Evolutionary conservation across 2,113 vertebrate species (phyloP).

Genomic region (Castor canadensis): DNA sequence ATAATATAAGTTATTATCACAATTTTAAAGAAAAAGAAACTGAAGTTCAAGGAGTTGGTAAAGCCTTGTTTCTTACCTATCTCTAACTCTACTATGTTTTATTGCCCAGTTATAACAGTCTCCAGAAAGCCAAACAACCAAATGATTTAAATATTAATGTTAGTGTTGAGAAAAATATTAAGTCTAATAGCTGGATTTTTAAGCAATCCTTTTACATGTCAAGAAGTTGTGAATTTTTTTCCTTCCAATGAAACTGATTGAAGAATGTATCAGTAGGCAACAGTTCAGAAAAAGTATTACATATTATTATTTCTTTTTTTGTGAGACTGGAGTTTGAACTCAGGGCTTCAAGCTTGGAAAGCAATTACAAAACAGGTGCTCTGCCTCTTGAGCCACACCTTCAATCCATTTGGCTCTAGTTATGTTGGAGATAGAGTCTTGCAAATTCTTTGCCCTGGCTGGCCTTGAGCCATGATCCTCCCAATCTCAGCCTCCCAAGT

Average conservation of each 20-base stretch:
- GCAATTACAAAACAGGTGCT: no score
- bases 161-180: slow-evolving; percentile 14
- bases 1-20: neutral
- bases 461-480: no score
- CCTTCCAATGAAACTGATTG: neutral
- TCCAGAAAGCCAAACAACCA: neutral
- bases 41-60: neutral
- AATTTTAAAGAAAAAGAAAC: neutral
- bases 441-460: no score
- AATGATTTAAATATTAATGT: neutral
- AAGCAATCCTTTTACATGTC: neutral
- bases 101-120: neutral
- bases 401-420: no score
- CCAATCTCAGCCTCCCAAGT: no score
- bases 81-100: neutral
- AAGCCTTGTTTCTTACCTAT: neutral
- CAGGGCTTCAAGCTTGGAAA: no score
- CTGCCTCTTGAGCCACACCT: no score
- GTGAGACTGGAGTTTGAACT: no score
- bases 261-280: slow-evolving; percentile 3
- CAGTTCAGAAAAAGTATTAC: neutral
- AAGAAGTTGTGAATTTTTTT: slow-evolving; percentile 1
- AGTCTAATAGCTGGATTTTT: neutral
- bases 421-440: no score
- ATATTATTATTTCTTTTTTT: no score